phyloP scores from a whole-genome alignment of 2,888 invertebrate species.

The Macrostomum cliftonense region DNA sequence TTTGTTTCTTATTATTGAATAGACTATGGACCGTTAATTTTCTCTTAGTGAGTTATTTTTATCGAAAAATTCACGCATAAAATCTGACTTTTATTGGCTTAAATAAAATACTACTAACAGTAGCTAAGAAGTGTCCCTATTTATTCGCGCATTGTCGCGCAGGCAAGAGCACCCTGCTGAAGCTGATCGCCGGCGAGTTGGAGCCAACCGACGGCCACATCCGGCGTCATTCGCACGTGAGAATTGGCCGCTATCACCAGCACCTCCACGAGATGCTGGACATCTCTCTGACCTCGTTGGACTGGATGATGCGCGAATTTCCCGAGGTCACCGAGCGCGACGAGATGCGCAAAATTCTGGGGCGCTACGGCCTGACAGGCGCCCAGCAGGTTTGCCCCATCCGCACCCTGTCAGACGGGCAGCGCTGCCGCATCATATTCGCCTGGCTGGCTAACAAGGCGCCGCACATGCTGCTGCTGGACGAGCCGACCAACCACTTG shows the following conservation, averaged over 20 bases:
- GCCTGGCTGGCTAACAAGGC: conserved; percentile 94
- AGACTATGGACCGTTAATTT: too few species aligned
- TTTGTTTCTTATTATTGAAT: too few species aligned
- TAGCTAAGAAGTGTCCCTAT: too few species aligned
- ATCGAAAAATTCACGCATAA: too few species aligned
- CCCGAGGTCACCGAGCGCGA: conserved; percentile 91
- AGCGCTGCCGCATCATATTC: conserved; percentile 90
- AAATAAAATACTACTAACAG: too few species aligned
- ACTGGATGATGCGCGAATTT: conserved; percentile 92
- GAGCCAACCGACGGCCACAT: conserved; percentile 88
- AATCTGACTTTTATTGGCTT: too few species aligned
- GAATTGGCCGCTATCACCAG: conserved; percentile 93
- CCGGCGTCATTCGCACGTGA: conserved; percentile 85
- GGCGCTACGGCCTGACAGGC: conserved; percentile 87
- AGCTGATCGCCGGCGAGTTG: conserved; percentile 80
- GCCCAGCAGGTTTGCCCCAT: conserved; percentile 74
- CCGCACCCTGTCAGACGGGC: conserved; percentile 83
- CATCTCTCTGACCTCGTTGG: conserved; percentile 75
- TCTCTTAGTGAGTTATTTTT: too few species aligned
- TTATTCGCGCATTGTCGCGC: too few species aligned
- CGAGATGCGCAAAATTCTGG: conserved; percentile 96
- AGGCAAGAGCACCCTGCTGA: conserved; percentile 74
- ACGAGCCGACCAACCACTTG: conserved; percentile 43
- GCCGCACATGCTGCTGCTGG: conserved; percentile 63
- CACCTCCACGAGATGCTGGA: conserved; percentile 89